Conservation (phyloP, 2,888 invertebrate species). For the Drosophila antonietae region DNA sequence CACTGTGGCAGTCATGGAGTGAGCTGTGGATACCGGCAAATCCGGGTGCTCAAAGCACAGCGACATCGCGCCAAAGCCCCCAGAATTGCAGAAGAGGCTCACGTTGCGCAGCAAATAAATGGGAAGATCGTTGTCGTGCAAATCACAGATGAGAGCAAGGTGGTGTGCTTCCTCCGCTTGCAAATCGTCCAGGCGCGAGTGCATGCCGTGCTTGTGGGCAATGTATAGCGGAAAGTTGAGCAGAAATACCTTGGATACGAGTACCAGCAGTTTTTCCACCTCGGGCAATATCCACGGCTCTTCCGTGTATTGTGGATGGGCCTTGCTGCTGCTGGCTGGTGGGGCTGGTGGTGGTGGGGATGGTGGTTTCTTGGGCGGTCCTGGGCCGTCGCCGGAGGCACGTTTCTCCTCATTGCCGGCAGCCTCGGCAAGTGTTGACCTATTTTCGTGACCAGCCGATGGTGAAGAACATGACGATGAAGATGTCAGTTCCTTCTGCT, state of each 20-base stretch:
- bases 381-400: conserved; percentile 66
- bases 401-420: conserved; percentile 46
- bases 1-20: conserved; percentile 95
- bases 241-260: conserved; percentile 94
- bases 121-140: conserved; percentile 97
- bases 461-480: conserved; percentile 22
- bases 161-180: conserved; percentile 91
- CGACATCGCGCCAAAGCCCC: conserved; percentile 94
- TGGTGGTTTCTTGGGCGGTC: conserved; percentile 49
- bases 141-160: conserved; percentile 89
- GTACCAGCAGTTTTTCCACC: conserved; percentile 94
- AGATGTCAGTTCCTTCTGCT: conserved; percentile 49
- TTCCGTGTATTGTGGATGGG: conserved; percentile 79
- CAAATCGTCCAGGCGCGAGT: conserved; percentile 92
- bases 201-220: conserved; percentile 93
- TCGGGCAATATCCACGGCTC: conserved; percentile 91
- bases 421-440: conserved; percentile 24
- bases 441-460: conserved; percentile 39
- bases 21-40: conserved; percentile 94
- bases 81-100: conserved; percentile 96
- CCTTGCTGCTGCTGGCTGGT: conserved; percentile 37
- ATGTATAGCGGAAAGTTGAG: conserved; percentile 95
- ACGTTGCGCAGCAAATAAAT: conserved; percentile 95
- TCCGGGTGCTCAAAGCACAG: conserved; percentile 93
- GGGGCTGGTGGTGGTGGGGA: conserved; percentile 33